Percentiles rank a stretch among this genome's conserved stretches.
Conservation (phyloP, 2,797 vertebrate species). For the Phrynocephalus vlangalii region DNA sequence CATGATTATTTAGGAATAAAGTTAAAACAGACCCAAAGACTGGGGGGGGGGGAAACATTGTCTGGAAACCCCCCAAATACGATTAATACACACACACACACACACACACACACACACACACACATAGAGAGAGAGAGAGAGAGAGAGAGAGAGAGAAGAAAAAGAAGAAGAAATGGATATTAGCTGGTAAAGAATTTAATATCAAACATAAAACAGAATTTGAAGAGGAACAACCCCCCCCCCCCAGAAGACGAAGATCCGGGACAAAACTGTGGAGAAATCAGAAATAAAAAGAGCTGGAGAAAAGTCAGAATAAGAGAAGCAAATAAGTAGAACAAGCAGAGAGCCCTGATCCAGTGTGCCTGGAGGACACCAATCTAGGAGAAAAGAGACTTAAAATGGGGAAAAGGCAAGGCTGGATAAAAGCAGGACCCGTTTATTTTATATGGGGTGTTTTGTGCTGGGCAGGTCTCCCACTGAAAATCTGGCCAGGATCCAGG, state of each 20-base stretch:
- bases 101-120: no score
- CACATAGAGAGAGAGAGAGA: background rate
- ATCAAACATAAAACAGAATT: background rate
- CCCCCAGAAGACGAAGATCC: background rate
- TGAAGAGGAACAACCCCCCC: background rate
- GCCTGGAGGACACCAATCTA: background rate
- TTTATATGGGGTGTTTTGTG: background rate
- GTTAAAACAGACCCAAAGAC: background rate
- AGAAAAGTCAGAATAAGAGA: background rate
- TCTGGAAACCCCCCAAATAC: background rate
- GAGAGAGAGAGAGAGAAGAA: no score
- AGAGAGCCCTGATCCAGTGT: background rate
- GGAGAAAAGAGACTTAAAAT: constrained; percentile 1
- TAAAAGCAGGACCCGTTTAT: background rate
- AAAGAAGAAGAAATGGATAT: background rate
- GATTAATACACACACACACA: background rate
- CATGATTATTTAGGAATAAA: background rate
- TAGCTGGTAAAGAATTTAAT: background rate
- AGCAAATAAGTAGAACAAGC: background rate
- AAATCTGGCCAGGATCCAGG: background rate
- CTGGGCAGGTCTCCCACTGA: no score
- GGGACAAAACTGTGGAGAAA: background rate
- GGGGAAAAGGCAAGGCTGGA: no score
- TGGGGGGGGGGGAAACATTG: background rate
- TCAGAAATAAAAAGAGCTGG: background rate